phyloP scores from a whole-genome alignment of 2,888 invertebrate genomes.

The Eupithecia pulchellata region DNA sequence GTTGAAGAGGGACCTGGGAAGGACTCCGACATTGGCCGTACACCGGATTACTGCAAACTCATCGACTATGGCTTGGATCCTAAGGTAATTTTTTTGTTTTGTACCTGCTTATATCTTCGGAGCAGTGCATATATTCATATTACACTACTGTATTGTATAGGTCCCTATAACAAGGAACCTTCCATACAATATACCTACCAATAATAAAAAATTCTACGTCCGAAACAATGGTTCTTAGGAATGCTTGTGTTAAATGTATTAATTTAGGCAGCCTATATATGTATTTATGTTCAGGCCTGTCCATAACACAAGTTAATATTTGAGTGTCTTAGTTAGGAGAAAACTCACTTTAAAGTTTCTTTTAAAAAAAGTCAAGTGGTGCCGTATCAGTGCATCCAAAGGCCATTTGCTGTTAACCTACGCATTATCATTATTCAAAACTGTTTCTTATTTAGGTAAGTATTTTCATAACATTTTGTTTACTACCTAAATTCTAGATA shows the following conservation, averaged over 20 bases:
- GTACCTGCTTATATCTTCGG: not conserved
- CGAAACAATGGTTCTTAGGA: not conserved
- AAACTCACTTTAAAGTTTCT: not conserved
- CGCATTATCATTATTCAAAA: slow-evolving; percentile 50
- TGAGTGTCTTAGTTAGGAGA: not conserved
- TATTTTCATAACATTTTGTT: not conserved
- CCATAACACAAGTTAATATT: not conserved
- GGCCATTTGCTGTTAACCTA: slow-evolving; percentile 55
- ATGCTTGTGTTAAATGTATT: not conserved
- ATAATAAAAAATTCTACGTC: not conserved
- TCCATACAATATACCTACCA: not conserved
- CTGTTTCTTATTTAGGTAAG: slow-evolving; percentile 39
- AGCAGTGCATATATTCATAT: not conserved
- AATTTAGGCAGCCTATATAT: not conserved
- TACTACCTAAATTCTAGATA: not conserved
- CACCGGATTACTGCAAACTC: slow-evolving; percentile 97
- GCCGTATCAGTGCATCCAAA: slow-evolving; percentile 47
- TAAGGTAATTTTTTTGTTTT: slow-evolving; percentile 86
- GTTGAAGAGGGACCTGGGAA: slow-evolving; percentile 89
- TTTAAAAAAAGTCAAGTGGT: slow-evolving; percentile 15
- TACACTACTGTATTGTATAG: not conserved
- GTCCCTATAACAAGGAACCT: not conserved
- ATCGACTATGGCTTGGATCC: slow-evolving; percentile 98
- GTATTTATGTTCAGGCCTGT: not conserved
- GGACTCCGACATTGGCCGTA: slow-evolving; percentile 89